Base-by-base conservation (phyloP, 92 coral and sea anemone genomes). In the Actinernus sp. region DNA sequence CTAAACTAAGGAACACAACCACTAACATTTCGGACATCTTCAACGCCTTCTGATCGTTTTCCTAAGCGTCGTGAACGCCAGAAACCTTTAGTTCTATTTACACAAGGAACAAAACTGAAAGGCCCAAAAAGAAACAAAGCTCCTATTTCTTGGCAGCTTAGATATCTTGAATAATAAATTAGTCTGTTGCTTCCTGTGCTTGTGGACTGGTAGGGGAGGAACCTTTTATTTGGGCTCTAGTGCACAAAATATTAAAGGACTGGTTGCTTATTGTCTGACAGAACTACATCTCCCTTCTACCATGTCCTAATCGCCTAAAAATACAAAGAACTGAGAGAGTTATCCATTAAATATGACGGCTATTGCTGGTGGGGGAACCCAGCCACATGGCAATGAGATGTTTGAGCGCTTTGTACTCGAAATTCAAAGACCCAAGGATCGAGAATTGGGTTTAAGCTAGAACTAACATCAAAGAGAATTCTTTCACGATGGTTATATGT, bases 131-230 rank as follows among this genome's bases (percentile, higher is more conserved):
- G 83, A 76, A 75, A 85, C 73, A 62, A 65, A 57, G 85, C 81
- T 90, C 86, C 83, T 58, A 63, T 90, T 86, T 85, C 96, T 90
- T 64, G 84, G 86, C 87, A 85, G 81, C 88, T 82, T 90, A 62
- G 76, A 57, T 71, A 86, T 75, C 81, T 86, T 90, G 97, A 90
- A 90, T 90, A 86, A 89, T 89, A 89, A 51, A 89, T 89, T 88
- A 88, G 85, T 49, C 76, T 52, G 51, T 28, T 24, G 62, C 63
- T 68, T 68, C 75, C 75, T 68, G 61, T 38, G 63, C 33, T 22
- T 24, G 14, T 31, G 59, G 72, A 16, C 13, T 9, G 21, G 46
- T 20, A 10, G 72, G 72, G 72, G 50, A 59, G 72, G 72, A 65
- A 58, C 72, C 58, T 48, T 2, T 47, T 43, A 19, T 44, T 65